phyloP scores from a whole-genome alignment of 1,140 invertebrate species.

The Drosophila sulfurigaster region DNA sequence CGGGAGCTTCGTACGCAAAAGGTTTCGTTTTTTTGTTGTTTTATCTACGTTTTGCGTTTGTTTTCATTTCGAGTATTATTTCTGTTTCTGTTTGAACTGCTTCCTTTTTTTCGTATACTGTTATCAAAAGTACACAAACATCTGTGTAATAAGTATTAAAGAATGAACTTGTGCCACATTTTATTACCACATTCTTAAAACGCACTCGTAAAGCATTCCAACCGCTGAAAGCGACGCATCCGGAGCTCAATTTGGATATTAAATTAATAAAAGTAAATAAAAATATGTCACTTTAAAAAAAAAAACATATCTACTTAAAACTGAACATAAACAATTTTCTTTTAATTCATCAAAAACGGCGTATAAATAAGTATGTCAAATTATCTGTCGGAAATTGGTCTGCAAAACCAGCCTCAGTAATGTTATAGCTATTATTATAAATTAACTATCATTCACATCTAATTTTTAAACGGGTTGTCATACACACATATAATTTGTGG shows the following conservation, averaged over 20 bases:
- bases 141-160: background rate
- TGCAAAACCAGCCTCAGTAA: background rate
- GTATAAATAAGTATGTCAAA: background rate
- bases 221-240: background rate
- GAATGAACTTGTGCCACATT: constrained; percentile 1
- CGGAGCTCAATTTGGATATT: constrained; percentile 9
- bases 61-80: constrained; percentile 47
- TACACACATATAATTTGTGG: too few relatives aligned
- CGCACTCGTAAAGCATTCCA: background rate
- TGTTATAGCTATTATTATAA: background rate
- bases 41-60: constrained; percentile 57
- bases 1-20: constrained; percentile 53
- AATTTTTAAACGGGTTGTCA: too few relatives aligned
- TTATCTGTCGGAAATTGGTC: background rate
- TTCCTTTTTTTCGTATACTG: background rate
- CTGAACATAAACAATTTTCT: background rate
- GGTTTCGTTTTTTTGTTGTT: constrained; percentile 53
- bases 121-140: constrained; percentile 10
- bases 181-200: constrained; percentile 1
- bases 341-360: background rate
- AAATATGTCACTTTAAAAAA: constrained; percentile 1
- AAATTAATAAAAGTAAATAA: background rate
- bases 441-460: background rate
- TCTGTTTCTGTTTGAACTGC: constrained; percentile 14
- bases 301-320: background rate